Evolutionary conservation across 2,113 vertebrate species (phyloP), one percentile per base, ranked within the genome.

Genomic region (Chauna torquata): DNA sequence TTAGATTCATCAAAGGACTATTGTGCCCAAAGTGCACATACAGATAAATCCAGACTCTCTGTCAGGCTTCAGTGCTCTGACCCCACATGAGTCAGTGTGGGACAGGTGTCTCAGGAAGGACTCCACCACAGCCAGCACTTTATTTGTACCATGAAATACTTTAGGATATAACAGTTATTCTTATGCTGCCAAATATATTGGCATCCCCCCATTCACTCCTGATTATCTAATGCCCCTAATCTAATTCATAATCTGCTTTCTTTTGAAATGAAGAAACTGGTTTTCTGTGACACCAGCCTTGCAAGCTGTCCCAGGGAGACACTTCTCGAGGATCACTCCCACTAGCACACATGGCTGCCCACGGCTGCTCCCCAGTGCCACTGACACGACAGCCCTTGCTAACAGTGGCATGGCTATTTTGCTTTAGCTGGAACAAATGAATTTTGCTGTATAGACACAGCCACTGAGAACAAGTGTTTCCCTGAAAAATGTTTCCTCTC

Each of bases 271-370:
- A 80, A 90, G 16, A 16, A 52, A 44, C 13, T 9, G 12, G 3
- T 57, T 65, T 28, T 64, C 66, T 80, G 16, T 49, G 75, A 30
- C 75, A 72, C 34, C 1, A 4, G 66, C 23, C 32, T n/a, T 75
- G 74, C 4, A 25, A 78, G 38, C 9, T 8, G 1, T 32, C 28
- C 47, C 6, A 3, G 11, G 30, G 32, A 90, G 38, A 61, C 22
- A 50, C 32, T 65, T 16, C 11, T 44, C 0, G 0, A 18, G n/a
- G 9, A 69, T 77, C 20, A 32, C 18, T 75, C 38, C 47, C 9
- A 17, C 42, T 59, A 82, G 42, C 32, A 28, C 1, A 11, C 1
- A 1, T 15, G 25, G 34, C 28, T 80, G 28, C 17, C 55, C 34
- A 28, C 1, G 3, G 69, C n/a, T 28, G 17, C 49, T 84, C 20